Percentiles rank a stretch among this genome's conserved stretches.
Conservation (phyloP, 1,140 invertebrate species). For the Conopomorpha cramerella region DNA sequence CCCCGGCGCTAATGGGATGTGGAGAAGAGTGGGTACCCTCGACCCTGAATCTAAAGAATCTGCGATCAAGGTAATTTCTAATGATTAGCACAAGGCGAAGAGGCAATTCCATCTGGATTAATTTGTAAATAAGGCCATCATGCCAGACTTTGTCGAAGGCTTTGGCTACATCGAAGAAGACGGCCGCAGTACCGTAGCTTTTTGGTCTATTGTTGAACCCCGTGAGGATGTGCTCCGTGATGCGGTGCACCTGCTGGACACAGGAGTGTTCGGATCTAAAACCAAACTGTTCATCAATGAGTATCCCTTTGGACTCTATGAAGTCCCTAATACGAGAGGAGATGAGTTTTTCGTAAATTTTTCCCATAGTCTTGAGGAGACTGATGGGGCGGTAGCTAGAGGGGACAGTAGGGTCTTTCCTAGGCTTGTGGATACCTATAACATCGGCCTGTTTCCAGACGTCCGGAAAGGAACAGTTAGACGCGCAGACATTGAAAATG, state of each 20-base stretch:
- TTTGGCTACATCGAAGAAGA: conserved; percentile 10
- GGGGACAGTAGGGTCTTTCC: neutral
- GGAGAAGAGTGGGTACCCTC: neutral
- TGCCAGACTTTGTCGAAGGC: conserved; percentile 11
- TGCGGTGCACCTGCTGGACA: neutral
- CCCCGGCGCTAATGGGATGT: conserved; percentile 2
- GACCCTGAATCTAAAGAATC: conserved; percentile 2
- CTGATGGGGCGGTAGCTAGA: conserved; percentile 1
- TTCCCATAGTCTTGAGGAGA: conserved; percentile 1
- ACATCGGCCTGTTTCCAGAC: conserved; percentile 2
- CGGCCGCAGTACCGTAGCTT: neutral
- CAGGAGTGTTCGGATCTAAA: conserved; percentile 1
- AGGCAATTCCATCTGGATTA: conserved; percentile 1
- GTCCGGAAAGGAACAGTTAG: neutral
- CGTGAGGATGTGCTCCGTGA: conserved; percentile 1
- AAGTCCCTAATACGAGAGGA: too few species aligned
- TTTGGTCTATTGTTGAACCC: neutral
- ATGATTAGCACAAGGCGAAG: conserved; percentile 3
- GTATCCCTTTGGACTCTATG: neutral
- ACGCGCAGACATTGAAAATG: neutral
- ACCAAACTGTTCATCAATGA: conserved; percentile 3
- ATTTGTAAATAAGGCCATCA: conserved; percentile 7
- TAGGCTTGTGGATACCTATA: neutral
- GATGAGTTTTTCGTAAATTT: conserved; percentile 1
- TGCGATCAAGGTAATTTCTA: neutral